Base-by-base conservation (phyloP, 2,888 invertebrate species). In the Tetheella fluctuosa region DNA sequence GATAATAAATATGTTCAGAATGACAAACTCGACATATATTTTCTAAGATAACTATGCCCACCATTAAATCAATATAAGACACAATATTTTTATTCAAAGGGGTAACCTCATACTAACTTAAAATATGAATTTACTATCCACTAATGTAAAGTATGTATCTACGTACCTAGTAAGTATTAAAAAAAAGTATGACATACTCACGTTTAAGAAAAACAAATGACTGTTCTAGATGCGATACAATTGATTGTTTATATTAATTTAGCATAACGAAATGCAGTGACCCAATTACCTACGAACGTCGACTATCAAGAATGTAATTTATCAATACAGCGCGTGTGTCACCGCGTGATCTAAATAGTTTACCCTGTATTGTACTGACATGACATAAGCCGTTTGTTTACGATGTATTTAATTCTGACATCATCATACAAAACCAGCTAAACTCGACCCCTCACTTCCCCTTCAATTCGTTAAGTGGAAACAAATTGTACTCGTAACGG, bases 371-470 rank as follows among this genome's bases (percentile, higher is more conserved):
- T 48, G 68, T 39, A 71, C 57, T 53, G 70, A 65, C 70, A 66
- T 79, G 71, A 75, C 69, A 77, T 69, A 79, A 72, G 68, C 34
- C 58, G 69, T 77, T 77, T 80, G 80, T 80, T 80, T 80, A 77
- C 73, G 71, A 77, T 48, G 48, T 74, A 69, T 64, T 61, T n/a
- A 63, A 53, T 52, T 58, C 69, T 90, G 90, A 90, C 90, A 89
- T 90, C 90, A 90, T 81, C 82, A 65, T 63, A 52, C n/a, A 20
- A 63, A 71, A 72, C 88, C 84, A 85, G 64, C 70, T 67, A 74
- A 77, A 55, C 60, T 60, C 73, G 87, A 80, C 64, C 84, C 69
- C 34, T 34, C 34, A 34, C 12, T 34, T 34, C 34, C 34, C 13
- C 65, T 62, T 64, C 59, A 61, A 65, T 69, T 70, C 71, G 60